phyloP scores from a whole-genome alignment of 2,113 vertebrate genomes.

The Porphyrio hochstetteri region DNA sequence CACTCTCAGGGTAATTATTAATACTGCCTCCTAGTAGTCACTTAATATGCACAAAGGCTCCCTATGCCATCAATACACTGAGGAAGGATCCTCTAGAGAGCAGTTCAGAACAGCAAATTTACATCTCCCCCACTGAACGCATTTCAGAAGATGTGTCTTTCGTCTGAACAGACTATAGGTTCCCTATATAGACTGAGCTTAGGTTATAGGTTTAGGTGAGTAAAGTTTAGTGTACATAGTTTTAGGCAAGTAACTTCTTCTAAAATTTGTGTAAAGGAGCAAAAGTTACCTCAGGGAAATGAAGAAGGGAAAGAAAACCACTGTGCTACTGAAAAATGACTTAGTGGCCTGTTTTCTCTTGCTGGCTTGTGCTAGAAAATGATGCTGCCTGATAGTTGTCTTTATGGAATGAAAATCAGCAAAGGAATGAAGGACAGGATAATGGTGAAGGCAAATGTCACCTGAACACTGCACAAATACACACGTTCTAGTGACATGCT shows the following conservation, averaged over 20 bases:
- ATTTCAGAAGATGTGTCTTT: not conserved
- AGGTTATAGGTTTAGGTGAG: not conserved
- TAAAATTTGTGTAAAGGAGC: not conserved
- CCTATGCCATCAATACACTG: not conserved
- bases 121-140: not conserved
- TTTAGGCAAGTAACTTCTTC: not conserved
- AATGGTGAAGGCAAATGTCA: slow-evolving; percentile 4
- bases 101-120: not conserved
- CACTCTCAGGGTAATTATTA: not conserved
- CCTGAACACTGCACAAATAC: not conserved
- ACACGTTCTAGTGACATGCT: not conserved
- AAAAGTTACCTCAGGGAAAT: not conserved
- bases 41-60: not conserved
- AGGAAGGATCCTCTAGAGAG: not conserved
- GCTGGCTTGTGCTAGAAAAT: not conserved
- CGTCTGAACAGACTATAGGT: not conserved
- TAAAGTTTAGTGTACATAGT: not conserved
- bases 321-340: not conserved
- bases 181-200: not conserved
- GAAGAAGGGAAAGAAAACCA: not conserved
- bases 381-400: not conserved
- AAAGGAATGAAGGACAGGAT: not conserved
- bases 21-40: not conserved
- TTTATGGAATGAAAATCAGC: not conserved
- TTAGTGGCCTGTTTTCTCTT: not conserved